Evolutionary conservation across 2,888 invertebrate genomes (phyloP).

Genomic region (Drosophila longiperda): DNA sequence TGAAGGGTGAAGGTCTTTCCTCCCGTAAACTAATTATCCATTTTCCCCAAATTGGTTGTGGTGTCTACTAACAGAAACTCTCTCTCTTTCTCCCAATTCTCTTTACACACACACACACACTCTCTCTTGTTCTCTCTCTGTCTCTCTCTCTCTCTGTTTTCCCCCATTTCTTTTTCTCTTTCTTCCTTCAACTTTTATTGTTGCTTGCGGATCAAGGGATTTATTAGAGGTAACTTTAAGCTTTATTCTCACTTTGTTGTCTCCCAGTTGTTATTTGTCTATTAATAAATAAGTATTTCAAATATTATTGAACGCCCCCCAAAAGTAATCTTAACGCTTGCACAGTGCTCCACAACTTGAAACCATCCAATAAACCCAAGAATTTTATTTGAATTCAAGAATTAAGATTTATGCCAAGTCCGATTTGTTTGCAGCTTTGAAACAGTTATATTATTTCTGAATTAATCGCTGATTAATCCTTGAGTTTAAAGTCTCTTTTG

Average conservation of each 20-base stretch:
- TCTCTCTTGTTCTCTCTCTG: slow-evolving; percentile 1
- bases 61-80: slow-evolving; percentile 18
- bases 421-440: background rate
- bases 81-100: slow-evolving; percentile 8
- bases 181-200: slow-evolving; percentile 1
- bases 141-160: background rate
- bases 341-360: slow-evolving; percentile 28
- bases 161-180: background rate
- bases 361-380: background rate
- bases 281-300: slow-evolving; percentile 39
- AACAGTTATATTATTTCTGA: background rate
- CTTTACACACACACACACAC: background rate
- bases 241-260: slow-evolving; percentile 29
- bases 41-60: slow-evolving; percentile 9
- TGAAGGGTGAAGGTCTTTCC: background rate
- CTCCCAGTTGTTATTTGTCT: slow-evolving; percentile 19
- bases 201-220: slow-evolving; percentile 36
- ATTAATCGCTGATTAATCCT: background rate
- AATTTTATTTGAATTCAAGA: background rate
- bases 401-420: background rate
- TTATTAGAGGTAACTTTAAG: slow-evolving; percentile 50
- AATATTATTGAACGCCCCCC: slow-evolving; percentile 19
- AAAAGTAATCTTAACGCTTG: slow-evolving; percentile 23
- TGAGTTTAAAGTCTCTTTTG: background rate
- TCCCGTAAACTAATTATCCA: background rate